Evolutionary conservation across 2,797 vertebrate genomes (phyloP).

Genomic region (Phoeniculus purpureus): DNA sequence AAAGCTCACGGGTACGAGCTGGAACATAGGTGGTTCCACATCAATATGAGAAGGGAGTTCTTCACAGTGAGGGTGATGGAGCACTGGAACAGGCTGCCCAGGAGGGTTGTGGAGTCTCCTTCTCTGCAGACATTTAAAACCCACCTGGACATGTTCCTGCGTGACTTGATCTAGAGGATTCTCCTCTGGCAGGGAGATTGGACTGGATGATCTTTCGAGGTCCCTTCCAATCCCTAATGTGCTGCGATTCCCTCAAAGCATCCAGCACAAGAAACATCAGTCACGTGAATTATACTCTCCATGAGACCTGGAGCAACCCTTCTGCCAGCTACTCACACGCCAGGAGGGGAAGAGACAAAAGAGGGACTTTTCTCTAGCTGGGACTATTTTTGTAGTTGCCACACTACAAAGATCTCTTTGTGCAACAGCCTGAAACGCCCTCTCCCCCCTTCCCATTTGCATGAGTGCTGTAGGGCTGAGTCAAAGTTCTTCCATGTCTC

Average conservation of each 20-base stretch:
- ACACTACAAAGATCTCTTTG: neutral
- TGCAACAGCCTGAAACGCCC: neutral
- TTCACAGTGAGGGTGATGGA: too few species aligned
- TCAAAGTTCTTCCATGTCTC: neutral
- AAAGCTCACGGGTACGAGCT: neutral
- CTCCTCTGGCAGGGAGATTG: too few species aligned
- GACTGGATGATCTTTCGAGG: too few species aligned
- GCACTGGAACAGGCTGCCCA: too few species aligned
- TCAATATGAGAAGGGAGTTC: too few species aligned
- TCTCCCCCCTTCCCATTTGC: neutral
- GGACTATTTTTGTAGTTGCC: neutral
- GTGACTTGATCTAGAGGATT: too few species aligned
- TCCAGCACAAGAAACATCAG: neutral
- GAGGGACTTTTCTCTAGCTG: neutral
- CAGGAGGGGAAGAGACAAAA: accelerated
- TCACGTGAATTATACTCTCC: neutral
- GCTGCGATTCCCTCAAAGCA: neutral
- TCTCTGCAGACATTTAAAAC: too few species aligned
- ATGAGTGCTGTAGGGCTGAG: neutral
- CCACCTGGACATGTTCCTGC: too few species aligned
- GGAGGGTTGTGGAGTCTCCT: too few species aligned
- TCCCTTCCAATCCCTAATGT: too few species aligned
- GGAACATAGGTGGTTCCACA: too few species aligned
- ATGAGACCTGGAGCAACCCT: neutral
- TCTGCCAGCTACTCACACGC: neutral